A percentile compares a stretch with the other conserved stretches of the same genome.
phyloP scores from a whole-genome alignment of 2,888 invertebrate species.

The Ochropleura leucogaster region DNA sequence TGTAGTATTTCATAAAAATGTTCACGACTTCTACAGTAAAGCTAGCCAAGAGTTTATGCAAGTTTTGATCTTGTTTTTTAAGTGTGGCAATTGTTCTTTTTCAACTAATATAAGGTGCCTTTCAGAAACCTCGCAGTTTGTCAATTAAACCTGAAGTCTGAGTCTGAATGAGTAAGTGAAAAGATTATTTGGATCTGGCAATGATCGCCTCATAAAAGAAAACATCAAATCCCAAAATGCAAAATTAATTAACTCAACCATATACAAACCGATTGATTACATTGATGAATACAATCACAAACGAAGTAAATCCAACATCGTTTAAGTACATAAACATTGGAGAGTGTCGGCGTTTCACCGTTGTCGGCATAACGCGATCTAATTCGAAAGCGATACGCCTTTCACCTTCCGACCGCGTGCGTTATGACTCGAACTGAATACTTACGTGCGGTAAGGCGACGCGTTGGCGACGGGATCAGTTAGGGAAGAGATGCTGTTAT shows the following conservation, averaged over 20 bases:
- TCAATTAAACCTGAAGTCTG: background rate
- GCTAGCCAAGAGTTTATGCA: background rate
- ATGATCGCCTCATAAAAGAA: background rate
- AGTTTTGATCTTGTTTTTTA: background rate
- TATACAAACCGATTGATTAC: conserved; percentile 33
- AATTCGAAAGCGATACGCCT: conserved; percentile 90
- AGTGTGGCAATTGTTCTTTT: background rate
- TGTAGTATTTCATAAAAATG: background rate
- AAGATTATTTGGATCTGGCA: background rate
- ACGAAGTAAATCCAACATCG: conserved; percentile 64
- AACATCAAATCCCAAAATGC: conserved; percentile 5
- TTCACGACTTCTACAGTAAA: background rate
- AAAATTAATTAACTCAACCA: conserved; percentile 20
- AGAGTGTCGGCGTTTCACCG: conserved; percentile 82
- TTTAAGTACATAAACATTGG: conserved; percentile 72
- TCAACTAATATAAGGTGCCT: background rate
- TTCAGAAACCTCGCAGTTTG: background rate
- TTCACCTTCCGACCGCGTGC: conserved; percentile 86
- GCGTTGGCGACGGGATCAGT: conserved; percentile 34
- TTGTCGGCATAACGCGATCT: conserved; percentile 86
- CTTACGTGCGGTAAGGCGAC: conserved; percentile 56
- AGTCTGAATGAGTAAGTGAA: background rate
- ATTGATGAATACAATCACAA: conserved; percentile 50
- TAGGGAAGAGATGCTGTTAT: conserved; percentile 10
- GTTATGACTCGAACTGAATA: conserved; percentile 70